Conservation (phyloP, 2,113 vertebrate species). For the Phaethornis superciliosus region DNA sequence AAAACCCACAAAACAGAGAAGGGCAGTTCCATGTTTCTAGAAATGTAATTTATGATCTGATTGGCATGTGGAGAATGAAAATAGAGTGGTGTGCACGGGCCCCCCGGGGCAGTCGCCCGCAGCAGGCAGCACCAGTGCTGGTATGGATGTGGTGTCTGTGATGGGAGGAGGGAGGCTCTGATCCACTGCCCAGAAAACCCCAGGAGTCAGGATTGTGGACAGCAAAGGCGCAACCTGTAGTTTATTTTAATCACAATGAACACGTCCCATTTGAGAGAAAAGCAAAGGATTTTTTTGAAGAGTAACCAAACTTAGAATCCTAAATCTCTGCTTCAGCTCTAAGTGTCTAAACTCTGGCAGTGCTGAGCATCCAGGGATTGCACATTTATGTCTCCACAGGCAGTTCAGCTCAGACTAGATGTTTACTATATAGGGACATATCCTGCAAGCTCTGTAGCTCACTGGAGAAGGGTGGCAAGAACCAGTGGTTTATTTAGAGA, state of each 20-base stretch:
- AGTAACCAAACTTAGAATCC: neutral
- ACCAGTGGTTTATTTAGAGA: neutral
- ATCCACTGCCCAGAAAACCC: constrained; percentile 4
- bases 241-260: neutral
- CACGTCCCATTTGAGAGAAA: neutral
- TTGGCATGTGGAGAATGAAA: neutral
- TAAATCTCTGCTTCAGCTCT: neutral
- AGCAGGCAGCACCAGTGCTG: neutral
- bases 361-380: neutral
- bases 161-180: neutral
- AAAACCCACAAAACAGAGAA: constrained; percentile 16
- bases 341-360: neutral
- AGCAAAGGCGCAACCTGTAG: neutral
- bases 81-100: accelerated
- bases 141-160: neutral
- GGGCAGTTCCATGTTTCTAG: neutral
- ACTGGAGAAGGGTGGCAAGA: neutral
- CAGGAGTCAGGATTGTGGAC: neutral
- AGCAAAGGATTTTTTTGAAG: neutral
- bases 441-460: neutral
- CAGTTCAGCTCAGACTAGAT: neutral
- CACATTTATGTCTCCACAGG: neutral
- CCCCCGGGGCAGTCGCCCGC: neutral
- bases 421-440: neutral
- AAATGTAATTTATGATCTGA: neutral